These are phyloP conservation scores for Nothobranchius furzeri DNA, from an alignment of 2,113 vertebrate genomes.

Conservation along the genomic window DNA sequence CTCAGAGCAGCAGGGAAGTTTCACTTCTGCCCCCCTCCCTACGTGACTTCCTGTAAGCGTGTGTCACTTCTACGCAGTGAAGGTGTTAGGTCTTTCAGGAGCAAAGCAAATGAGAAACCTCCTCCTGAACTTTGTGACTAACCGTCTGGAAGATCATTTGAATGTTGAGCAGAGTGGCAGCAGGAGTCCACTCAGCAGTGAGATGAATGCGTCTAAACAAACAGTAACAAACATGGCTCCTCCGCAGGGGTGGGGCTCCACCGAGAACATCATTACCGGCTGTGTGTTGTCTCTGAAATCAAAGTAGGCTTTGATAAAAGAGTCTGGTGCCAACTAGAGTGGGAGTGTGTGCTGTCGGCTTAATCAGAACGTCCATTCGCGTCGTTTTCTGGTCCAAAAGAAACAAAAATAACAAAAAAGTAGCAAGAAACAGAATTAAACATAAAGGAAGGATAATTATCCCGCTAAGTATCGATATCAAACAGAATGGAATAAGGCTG, in stretches of 20 bases:
- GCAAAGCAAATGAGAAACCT: slow-evolving; percentile 11
- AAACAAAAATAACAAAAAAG: slow-evolving; percentile 4
- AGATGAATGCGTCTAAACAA: slow-evolving; percentile 64
- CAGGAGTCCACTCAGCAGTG: slow-evolving; percentile 51
- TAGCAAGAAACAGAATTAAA: neutral
- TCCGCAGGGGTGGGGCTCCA: slow-evolving; percentile 51
- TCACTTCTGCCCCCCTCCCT: neutral
- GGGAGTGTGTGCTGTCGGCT: slow-evolving; percentile 32
- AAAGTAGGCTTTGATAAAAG: slow-evolving; percentile 61
- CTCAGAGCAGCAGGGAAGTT: slow-evolving; percentile 17
- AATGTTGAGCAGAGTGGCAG: slow-evolving; percentile 58
- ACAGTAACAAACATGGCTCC: slow-evolving; percentile 64
- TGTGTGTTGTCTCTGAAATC: slow-evolving; percentile 57
- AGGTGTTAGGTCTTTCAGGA: slow-evolving; percentile 41
- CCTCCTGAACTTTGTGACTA: slow-evolving; percentile 48
- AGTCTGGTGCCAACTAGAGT: slow-evolving; percentile 23
- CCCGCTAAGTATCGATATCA: slow-evolving; percentile 26
- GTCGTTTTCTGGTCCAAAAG: slow-evolving; percentile 16
- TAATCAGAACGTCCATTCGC: slow-evolving; percentile 6
- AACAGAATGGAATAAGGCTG: slow-evolving; percentile 35
- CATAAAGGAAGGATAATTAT: neutral
- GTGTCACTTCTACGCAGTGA: slow-evolving; percentile 27
- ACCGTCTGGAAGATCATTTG: slow-evolving; percentile 66
- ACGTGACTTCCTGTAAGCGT: slow-evolving; percentile 1
- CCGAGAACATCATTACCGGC: slow-evolving; percentile 62